phyloP scores from a whole-genome alignment of 2,113 vertebrate genomes.

The Nanorana parkeri region DNA sequence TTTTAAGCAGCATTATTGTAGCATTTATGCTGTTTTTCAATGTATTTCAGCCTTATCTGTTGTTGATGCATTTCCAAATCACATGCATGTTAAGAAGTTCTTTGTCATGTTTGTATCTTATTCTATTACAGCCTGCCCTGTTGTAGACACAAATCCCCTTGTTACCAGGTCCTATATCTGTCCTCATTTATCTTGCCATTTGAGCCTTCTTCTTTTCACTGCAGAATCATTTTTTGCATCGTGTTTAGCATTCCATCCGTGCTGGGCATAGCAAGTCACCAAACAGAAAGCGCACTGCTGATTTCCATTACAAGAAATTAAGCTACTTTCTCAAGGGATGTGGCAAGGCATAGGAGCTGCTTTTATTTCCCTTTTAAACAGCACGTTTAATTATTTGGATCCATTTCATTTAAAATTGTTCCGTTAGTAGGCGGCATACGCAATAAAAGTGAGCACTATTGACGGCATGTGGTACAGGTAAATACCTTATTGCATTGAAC shows the following conservation, averaged over 20 bases:
- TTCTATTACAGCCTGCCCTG: conserved; percentile 34
- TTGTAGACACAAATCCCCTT: conserved; percentile 39
- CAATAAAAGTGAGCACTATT: too few species aligned
- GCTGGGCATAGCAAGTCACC: conserved; percentile 36
- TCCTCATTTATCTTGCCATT: conserved; percentile 48
- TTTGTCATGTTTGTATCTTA: conserved; percentile 14
- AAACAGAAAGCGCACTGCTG: conserved; percentile 16
- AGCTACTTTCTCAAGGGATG: conserved; percentile 30
- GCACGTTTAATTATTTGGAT: neutral
- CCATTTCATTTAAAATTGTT: neutral
- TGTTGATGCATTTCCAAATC: conserved; percentile 1
- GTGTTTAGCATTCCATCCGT: conserved; percentile 21
- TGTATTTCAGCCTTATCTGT: too few species aligned
- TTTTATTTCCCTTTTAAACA: conserved; percentile 18
- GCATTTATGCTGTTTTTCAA: too few species aligned
- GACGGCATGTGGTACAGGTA: too few species aligned
- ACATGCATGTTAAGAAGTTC: conserved; percentile 20
- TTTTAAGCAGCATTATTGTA: too few species aligned
- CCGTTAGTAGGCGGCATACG: neutral
- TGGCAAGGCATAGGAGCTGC: neutral
- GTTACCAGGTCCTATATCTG: conserved; percentile 43
- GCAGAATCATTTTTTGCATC: conserved; percentile 28
- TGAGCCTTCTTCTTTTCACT: conserved; percentile 31
- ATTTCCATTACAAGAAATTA: conserved; percentile 46
- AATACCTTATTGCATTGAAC: too few species aligned